These are phyloP conservation scores for Phalacrocorax aristotelis DNA, from an alignment of 2,113 vertebrate species.

Conservation along the genomic window DNA sequence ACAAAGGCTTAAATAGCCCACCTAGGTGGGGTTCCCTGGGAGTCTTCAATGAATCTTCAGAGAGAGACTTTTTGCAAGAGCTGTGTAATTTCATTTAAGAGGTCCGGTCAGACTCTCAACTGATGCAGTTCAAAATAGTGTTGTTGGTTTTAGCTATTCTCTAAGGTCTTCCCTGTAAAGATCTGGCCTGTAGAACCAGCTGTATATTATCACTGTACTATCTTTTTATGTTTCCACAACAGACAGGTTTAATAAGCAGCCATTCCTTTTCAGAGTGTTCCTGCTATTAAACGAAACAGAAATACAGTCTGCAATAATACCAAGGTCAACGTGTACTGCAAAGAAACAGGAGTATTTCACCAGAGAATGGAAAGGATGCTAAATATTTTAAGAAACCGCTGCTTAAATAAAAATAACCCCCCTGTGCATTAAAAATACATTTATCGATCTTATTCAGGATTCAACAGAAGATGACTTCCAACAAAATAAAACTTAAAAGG, in stretches of 20 bases:
- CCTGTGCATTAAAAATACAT: constrained; percentile 24
- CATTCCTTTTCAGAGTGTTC: background rate
- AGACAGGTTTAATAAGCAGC: constrained; percentile 35
- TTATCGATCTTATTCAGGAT: constrained; percentile 21
- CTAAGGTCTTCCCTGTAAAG: background rate
- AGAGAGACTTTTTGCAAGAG: background rate
- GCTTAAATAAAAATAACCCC: constrained; percentile 29
- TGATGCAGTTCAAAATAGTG: background rate
- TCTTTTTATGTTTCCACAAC: background rate
- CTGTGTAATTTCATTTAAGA: background rate
- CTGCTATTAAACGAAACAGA: background rate
- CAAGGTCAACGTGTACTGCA: constrained; percentile 9
- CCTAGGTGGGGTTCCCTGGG: background rate
- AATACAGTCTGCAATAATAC: constrained; percentile 14
- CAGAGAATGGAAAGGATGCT: background rate
- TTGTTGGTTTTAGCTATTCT: background rate
- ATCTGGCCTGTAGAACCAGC: background rate
- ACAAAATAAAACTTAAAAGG: background rate
- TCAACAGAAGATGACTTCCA: constrained; percentile 3
- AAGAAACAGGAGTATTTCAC: background rate
- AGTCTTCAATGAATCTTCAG: background rate
- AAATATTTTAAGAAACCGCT: constrained; percentile 60
- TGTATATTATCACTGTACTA: background rate
- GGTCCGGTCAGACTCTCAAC: background rate
- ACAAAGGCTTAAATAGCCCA: background rate